phyloP scores from a whole-genome alignment of 2,113 vertebrate species.

The Panurus biarmicus region DNA sequence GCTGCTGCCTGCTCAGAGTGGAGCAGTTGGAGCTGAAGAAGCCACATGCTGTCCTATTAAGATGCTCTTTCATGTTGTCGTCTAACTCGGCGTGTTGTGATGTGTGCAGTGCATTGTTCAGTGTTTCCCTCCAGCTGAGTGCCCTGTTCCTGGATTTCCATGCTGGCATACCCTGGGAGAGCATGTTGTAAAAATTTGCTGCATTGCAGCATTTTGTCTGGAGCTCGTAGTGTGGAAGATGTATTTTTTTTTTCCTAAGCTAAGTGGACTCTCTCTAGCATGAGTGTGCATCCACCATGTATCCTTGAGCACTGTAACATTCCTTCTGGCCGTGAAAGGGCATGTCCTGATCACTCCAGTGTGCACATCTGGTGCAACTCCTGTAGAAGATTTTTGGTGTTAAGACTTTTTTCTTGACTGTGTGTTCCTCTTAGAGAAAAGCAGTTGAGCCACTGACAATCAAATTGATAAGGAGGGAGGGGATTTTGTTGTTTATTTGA shows the following conservation, averaged over 20 bases:
- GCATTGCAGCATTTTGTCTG: slow-evolving; percentile 56
- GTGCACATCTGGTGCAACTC: background rate
- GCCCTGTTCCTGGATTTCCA: slow-evolving; percentile 7
- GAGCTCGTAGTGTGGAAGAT: background rate
- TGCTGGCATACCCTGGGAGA: background rate
- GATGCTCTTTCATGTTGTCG: background rate
- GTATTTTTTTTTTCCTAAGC: background rate
- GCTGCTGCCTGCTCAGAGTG: background rate
- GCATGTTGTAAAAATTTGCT: slow-evolving; percentile 22
- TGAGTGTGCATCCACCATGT: background rate
- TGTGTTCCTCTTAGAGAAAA: background rate
- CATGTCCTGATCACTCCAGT: background rate
- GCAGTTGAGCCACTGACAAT: background rate
- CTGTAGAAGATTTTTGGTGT: background rate
- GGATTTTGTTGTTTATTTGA: background rate
- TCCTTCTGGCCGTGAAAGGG: background rate
- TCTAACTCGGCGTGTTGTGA: background rate
- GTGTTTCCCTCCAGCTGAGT: background rate
- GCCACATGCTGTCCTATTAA: background rate
- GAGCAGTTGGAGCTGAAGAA: background rate
- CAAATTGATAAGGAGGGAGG: background rate
- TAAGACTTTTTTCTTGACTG: background rate
- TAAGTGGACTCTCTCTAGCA: background rate
- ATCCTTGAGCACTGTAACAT: background rate
- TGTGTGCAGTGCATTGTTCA: background rate